phyloP scores from a whole-genome alignment of 2,888 invertebrate species.

The Bruchidius siliquastri region DNA sequence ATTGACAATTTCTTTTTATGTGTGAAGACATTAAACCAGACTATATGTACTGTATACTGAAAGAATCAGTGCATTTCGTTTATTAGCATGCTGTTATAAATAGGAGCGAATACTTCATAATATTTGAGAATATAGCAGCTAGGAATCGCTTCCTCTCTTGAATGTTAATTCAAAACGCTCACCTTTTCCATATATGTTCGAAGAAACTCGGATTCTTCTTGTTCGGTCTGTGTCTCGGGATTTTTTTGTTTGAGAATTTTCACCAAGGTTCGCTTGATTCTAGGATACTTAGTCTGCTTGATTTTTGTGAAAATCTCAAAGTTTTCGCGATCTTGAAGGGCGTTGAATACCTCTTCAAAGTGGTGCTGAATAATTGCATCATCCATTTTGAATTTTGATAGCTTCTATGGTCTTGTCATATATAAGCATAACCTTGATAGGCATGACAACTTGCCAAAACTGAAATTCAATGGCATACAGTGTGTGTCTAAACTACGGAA shows the following conservation, averaged over 20 bases:
- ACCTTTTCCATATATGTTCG: neutral
- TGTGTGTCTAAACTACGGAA: too few species aligned
- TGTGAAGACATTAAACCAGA: too few species aligned
- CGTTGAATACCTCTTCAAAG: conserved; percentile 29
- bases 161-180: neutral
- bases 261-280: conserved; percentile 23
- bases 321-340: conserved; percentile 28
- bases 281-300: conserved; percentile 17
- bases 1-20: too few species aligned
- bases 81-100: neutral
- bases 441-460: neutral
- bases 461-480: too few species aligned
- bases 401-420: neutral
- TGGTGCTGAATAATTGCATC: conserved; percentile 29
- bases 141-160: neutral
- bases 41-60: too few species aligned
- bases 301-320: conserved; percentile 31
- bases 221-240: neutral
- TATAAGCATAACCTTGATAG: neutral
- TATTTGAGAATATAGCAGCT: neutral
- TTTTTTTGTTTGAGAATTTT: conserved; percentile 16
- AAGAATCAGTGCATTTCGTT: neutral
- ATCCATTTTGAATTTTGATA: conserved; percentile 19
- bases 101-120: neutral
- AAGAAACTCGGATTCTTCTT: neutral